phyloP scores from a whole-genome alignment of 2,113 vertebrate genomes.

The Muscicapa adusta region DNA sequence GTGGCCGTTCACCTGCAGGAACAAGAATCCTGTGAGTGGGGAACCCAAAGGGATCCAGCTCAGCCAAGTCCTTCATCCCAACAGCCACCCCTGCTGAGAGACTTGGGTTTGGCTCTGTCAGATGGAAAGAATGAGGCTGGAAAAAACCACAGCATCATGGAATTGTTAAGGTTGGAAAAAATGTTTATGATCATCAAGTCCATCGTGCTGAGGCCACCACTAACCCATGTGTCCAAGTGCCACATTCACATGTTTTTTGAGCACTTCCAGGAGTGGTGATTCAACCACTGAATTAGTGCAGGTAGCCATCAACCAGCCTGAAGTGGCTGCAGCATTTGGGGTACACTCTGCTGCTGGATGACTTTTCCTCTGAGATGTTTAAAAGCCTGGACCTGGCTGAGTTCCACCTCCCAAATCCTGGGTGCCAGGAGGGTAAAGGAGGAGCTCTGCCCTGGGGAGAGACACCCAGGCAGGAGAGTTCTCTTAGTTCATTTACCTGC shows the following conservation, averaged over 20 bases:
- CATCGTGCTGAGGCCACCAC: not conserved
- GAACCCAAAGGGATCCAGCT: not conserved
- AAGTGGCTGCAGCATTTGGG: not conserved
- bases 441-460: not conserved
- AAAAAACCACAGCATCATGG: not conserved
- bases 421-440: not conserved
- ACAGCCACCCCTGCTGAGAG: rapidly evolving
- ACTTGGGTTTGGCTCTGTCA: not conserved
- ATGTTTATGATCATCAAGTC: not conserved
- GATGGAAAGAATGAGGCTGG: not conserved
- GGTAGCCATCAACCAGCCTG: not conserved
- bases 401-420: not conserved
- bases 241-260: not conserved
- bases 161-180: not conserved
- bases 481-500: not conserved
- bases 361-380: not conserved
- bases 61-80: not conserved
- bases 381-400: not conserved
- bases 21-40: not conserved
- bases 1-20: conserved; percentile 88
- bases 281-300: not conserved
- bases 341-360: not conserved
- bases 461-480: not conserved
- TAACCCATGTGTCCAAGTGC: not conserved
- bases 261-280: not conserved